Base-by-base conservation (phyloP, 2,113 vertebrate species). In the Scartelaos histophorus region DNA sequence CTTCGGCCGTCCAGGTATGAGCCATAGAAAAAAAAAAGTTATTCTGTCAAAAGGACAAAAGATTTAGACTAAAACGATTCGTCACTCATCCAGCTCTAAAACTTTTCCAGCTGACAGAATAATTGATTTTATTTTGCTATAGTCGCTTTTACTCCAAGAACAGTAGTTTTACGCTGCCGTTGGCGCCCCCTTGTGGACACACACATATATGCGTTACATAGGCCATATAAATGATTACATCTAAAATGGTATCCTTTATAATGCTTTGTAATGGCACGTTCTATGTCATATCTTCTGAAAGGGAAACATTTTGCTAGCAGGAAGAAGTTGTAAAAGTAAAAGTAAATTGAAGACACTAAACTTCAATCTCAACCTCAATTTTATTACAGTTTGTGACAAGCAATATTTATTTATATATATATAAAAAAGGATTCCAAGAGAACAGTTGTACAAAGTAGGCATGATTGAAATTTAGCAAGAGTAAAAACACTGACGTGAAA, bases 381-480 rank as follows among this genome's bases (percentile, higher is more conserved):
- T 61, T 3, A 15, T 9, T 25, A 62, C 3, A 46, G 66, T 5
- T 16, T 45, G 24, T 57, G 53, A 66, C 49, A 77, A 79, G 53
- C 68, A 49, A 7, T 74, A 11, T 87, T 90, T 86, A 87, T 81
- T 86, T 38, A 47, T 21, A 54, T 5, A 53, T 2, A 24, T n/a
- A n/a, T n/a, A 15, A 47, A 53, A 54, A 5, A 70, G 3, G 46
- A 66, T 75, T 24, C 49, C 69, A 70, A 75, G 15, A 70, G 62
- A 13, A 38, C 7, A 65, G 43, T 21, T 70, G 60, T 17, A 53
- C 38, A 43, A 43, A 43, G 38, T 10, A 56, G 25, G 64, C 19
- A 66, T 3, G 1, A 29, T 21, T 69, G 45, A 61, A 80, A 71
- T 65, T 7, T 62, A 17, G 19, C 11, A 19, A 0, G 0, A 3